Conservation (phyloP, 53 echinoderm and acorn worm species). For the Antedon mediterranea region DNA sequence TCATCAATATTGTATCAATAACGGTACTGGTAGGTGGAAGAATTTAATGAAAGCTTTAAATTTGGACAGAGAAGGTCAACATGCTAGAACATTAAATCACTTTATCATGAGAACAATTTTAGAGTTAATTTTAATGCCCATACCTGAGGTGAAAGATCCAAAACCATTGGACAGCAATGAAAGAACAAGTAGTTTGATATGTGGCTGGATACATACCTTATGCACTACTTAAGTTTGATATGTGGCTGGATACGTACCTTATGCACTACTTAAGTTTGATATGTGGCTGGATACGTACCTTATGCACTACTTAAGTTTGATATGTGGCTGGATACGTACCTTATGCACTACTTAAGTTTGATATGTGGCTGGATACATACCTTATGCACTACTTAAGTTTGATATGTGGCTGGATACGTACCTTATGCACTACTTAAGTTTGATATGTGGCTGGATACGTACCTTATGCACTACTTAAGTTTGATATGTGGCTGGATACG, state of each 20-base stretch:
- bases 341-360: conserved; percentile 8
- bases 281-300: conserved; percentile 6
- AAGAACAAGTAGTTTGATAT: conserved; percentile 8
- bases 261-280: conserved; percentile 9
- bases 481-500: conserved; percentile 5
- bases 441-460: conserved; percentile 7
- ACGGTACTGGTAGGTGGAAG: not conserved
- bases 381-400: conserved; percentile 8
- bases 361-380: conserved; percentile 6
- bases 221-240: conserved; percentile 5
- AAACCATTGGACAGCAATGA: not conserved
- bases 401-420: conserved; percentile 6
- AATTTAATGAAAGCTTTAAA: too few species aligned
- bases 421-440: conserved; percentile 10
- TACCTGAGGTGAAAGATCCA: not conserved
- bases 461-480: conserved; percentile 10
- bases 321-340: conserved; percentile 8
- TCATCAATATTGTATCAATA: not conserved
- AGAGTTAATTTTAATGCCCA: not conserved
- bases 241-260: conserved; percentile 6
- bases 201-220: conserved; percentile 6
- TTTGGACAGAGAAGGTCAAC: not conserved
- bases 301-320: conserved; percentile 9
- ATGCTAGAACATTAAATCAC: not conserved
- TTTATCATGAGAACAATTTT: not conserved